phyloP scores from a whole-genome alignment of 1,140 invertebrate genomes.

The Drosophila sechellia region DNA sequence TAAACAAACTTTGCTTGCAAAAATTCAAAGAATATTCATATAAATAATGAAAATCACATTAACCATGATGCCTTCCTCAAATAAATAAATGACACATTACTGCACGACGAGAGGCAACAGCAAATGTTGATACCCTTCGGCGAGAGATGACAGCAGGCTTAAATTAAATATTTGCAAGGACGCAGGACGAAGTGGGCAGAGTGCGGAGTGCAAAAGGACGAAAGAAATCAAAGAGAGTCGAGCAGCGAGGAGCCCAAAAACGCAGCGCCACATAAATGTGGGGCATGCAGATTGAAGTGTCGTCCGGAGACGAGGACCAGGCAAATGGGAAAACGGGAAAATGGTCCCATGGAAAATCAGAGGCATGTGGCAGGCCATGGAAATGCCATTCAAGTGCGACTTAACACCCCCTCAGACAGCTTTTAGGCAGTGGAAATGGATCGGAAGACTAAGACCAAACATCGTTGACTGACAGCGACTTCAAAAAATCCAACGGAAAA shows the following conservation, averaged over 20 bases:
- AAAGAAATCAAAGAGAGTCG: conserved; percentile 44
- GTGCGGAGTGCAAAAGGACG: neutral
- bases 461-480: conserved; percentile 30
- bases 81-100: neutral
- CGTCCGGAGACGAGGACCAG: conserved; percentile 25
- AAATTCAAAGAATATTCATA: no score
- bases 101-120: conserved; percentile 3
- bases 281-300: conserved; percentile 78
- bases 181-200: conserved; percentile 5
- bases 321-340: conserved; percentile 7
- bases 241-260: conserved; percentile 54
- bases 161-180: conserved; percentile 74
- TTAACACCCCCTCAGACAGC: conserved; percentile 32
- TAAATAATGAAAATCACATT: no score
- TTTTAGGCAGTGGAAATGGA: conserved; percentile 40
- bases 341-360: conserved; percentile 35
- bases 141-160: conserved; percentile 27
- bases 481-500: conserved; percentile 1
- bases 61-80: neutral
- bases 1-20: no score
- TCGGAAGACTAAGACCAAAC: conserved; percentile 41
- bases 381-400: conserved; percentile 26
- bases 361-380: conserved; percentile 30
- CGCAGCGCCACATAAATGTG: conserved; percentile 72
- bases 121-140: conserved; percentile 28